Evolutionary conservation across 2,797 vertebrate species (phyloP), one percentile per base, ranked within the genome.

Genomic region (Crax fasciolata): DNA sequence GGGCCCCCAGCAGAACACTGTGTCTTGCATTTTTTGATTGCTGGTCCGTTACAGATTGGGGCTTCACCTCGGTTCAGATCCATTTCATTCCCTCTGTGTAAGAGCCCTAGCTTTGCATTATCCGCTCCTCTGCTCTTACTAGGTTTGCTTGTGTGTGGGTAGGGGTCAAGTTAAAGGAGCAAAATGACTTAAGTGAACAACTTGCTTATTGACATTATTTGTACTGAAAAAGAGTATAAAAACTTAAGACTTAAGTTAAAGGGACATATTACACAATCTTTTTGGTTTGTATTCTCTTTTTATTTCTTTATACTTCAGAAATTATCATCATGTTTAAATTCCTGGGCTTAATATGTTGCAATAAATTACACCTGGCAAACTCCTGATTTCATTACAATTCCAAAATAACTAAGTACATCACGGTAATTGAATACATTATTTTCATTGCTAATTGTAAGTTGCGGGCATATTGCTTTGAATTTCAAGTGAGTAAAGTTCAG

Each of bases 301-400:
- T 74, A 44, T 52, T 74, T 66, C 85, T 55, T 6, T 65, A 13
- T 74, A 32, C n/a, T 66, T 27, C 41, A 72, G 51, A 84, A n/a
- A 46, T 83, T 84, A 61, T 54, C 80, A 83, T 62, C 11, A 78
- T 68, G 66, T 85, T 87, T 49, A 62, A 35, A 74, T 88, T 89
- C 52, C 79, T 84, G 90, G 72, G 28, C 44, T 86, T 89, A 89
- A 67, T 84, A 71, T 55, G 27, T 92, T 84, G 21, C 35, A 93
- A 65, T 92, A 35, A 16, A 21, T 82, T 84, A 52, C 38, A 55
- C 73, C 82, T 93, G 55, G 63, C 78, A 95, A 94, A 2, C n/a
- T 38, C 44, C 46, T 41, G 32, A 92, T 94, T 96, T 95, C 77
- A 86, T 94, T 95, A 88, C 43, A 85, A 93, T 95, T 93, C 62